Conservation (phyloP, 2,797 vertebrate genomes). For the Sebastes alutus region DNA sequence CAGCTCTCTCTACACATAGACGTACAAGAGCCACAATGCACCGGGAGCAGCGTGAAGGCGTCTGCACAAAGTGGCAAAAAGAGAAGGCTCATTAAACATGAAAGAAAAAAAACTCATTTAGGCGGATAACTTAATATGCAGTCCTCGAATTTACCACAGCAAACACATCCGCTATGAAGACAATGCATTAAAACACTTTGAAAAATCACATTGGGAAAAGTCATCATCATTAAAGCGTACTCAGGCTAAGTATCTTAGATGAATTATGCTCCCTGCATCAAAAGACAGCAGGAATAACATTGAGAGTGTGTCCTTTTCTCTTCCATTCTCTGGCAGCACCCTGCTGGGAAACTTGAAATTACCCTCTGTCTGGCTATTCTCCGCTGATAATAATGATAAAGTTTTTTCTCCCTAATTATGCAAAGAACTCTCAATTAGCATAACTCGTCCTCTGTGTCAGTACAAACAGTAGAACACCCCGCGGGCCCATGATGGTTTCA, state of each 20-base stretch:
- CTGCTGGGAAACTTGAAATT: slow-evolving; percentile 86
- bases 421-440: slow-evolving; percentile 87
- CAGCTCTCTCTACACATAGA: neutral
- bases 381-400: slow-evolving; percentile 85
- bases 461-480: slow-evolving; percentile 83
- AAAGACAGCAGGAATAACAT: slow-evolving; percentile 81
- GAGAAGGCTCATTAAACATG: slow-evolving; percentile 67
- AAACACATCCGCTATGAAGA: slow-evolving; percentile 78
- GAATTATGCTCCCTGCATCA: slow-evolving; percentile 78
- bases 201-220: slow-evolving; percentile 83
- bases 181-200: slow-evolving; percentile 81
- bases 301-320: slow-evolving; percentile 78
- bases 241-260: slow-evolving; percentile 81
- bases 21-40: neutral
- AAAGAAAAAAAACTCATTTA: slow-evolving; percentile 52
- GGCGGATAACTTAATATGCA: slow-evolving; percentile 67
- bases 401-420: slow-evolving; percentile 84
- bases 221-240: slow-evolving; percentile 85
- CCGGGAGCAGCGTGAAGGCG: slow-evolving; percentile 4
- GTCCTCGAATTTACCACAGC: slow-evolving; percentile 71
- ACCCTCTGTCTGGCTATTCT: slow-evolving; percentile 83
- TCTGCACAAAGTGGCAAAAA: slow-evolving; percentile 24
- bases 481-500: slow-evolving; percentile 76
- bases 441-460: slow-evolving; percentile 86
- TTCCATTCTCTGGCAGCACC: slow-evolving; percentile 74